phyloP scores from a whole-genome alignment of 2,797 vertebrate genomes.

The Sebastiscus albofasciatus region DNA sequence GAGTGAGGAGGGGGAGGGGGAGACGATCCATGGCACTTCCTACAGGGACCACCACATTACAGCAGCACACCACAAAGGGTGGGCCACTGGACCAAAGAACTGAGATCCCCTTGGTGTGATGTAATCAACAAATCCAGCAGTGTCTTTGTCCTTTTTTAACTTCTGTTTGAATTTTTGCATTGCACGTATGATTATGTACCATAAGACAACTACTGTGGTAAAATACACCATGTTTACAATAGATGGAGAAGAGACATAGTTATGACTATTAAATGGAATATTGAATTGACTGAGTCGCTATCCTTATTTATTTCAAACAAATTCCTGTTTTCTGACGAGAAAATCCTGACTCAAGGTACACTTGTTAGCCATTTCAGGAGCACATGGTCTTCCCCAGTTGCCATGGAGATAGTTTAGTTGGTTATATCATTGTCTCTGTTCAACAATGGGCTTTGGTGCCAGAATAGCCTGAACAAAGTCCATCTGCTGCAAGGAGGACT shows the following conservation, averaged over 20 bases:
- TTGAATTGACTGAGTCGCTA: constrained; percentile 55
- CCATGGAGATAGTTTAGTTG: neutral
- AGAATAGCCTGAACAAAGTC: neutral
- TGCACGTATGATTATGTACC: constrained; percentile 83
- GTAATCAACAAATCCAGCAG: constrained; percentile 80
- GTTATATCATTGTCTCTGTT: neutral
- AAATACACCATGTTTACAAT: constrained; percentile 82
- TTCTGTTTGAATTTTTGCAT: constrained; percentile 78
- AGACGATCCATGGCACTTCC: constrained; percentile 73
- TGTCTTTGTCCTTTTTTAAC: constrained; percentile 81
- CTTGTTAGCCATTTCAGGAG: neutral
- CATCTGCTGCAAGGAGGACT: neutral
- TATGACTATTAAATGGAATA: constrained; percentile 83
- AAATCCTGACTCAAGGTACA: neutral
- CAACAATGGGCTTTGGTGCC: neutral
- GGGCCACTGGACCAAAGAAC: constrained; percentile 83
- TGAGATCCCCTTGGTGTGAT: constrained; percentile 77
- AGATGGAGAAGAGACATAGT: constrained; percentile 78
- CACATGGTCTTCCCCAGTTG: constrained; percentile 1
- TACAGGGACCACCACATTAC: constrained; percentile 76
- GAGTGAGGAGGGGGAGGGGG: neutral
- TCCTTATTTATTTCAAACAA: constrained; percentile 1
- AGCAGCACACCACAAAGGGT: constrained; percentile 78
- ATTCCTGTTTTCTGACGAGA: neutral
- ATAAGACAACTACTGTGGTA: constrained; percentile 80